Base-by-base conservation (phyloP, 1,140 invertebrate genomes). In the Pachyrhynchus sulphureomaculatus region DNA sequence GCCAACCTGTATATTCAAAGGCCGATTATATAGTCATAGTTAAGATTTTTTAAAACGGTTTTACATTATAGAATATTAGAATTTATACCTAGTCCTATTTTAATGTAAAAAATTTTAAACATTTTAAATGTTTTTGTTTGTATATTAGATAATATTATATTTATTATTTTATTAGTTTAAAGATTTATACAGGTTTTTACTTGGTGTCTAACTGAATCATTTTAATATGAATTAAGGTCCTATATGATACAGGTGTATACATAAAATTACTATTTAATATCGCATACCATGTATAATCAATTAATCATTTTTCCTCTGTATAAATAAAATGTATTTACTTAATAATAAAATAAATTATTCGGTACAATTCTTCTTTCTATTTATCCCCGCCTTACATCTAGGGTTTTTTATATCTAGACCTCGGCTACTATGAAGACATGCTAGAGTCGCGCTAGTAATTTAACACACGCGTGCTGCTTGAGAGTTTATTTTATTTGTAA, bases 301-400 rank as follows among this genome's bases (percentile, higher is more conserved):
- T 42, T 59, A 59, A 58, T 58, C 53, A 56, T 21, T 33, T 58
- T 58, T 48, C 33, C 37, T n/a, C 47, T 59, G 57, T 51, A 59
- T 59, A 59, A 59, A 59, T 59, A 59, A 51, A 52, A 59, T 59
- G 57, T 59, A 59, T 59, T 59, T 59, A 59, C 57, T 51, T 59
- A 52, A 57, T 34, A 13, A 55, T 55, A 18, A 59, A 59, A 59
- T 59, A 59, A 59, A 59, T 59, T 59, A 58, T 58, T 51, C 48
- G 33, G 17, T 13, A 29, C 17, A 48, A 2, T 2, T 1, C 8
- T n/a, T 13, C 6, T 6, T 24, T 48, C 26, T 26, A 48, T 48
- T 48, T 48, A 13, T 20, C 4, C 17, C 37, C 13, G 10, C 17
- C 10, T 6, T 41, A 8, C 10, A 5, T 41, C n/a, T 33, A n/a